These are phyloP conservation scores for Pollimyrus isidori DNA, from an alignment of 2,113 vertebrate genomes.

Conservation along the genomic window DNA sequence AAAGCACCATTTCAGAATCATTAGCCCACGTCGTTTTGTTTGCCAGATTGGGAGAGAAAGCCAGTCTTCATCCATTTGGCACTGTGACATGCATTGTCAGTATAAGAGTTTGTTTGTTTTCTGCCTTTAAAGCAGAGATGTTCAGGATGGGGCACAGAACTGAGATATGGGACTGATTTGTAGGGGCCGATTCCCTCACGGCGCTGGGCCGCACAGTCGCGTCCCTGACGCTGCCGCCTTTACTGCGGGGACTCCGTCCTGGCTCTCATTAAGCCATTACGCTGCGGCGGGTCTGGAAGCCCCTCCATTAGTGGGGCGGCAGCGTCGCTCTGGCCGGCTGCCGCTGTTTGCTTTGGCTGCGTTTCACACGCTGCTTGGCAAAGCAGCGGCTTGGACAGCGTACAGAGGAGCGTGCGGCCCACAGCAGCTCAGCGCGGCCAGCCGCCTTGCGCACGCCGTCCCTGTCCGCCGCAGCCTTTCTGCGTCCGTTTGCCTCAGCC, in stretches of 20 bases:
- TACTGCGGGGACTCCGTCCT: slow-evolving; percentile 49
- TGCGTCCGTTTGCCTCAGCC: not conserved
- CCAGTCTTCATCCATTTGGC: slow-evolving; percentile 28
- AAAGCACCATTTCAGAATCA: slow-evolving; percentile 31
- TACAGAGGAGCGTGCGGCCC: slow-evolving; percentile 58
- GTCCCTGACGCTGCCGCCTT: slow-evolving; percentile 47
- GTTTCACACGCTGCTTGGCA: slow-evolving; percentile 74
- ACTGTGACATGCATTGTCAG: slow-evolving; percentile 25
- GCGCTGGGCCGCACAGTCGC: slow-evolving; percentile 26
- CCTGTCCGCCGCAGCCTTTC: not conserved
- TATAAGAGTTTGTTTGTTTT: slow-evolving; percentile 22
- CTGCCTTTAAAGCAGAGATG: slow-evolving; percentile 22
- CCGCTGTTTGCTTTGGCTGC: slow-evolving; percentile 90
- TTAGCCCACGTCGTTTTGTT: slow-evolving; percentile 20
- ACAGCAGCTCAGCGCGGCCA: not conserved
- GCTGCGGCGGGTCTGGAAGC: slow-evolving; percentile 45
- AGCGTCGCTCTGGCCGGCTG: slow-evolving; percentile 73
- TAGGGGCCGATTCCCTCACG: slow-evolving; percentile 31
- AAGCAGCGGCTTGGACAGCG: slow-evolving; percentile 65
- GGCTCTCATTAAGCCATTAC: slow-evolving; percentile 54
- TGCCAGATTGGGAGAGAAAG: slow-evolving; percentile 3
- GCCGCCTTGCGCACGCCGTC: not conserved
- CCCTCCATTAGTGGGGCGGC: slow-evolving; percentile 81
- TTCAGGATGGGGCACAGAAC: slow-evolving; percentile 9
- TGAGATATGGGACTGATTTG: slow-evolving; percentile 26